Conservation (phyloP, 2,113 vertebrate genomes). For the Camelus dromedarius region DNA sequence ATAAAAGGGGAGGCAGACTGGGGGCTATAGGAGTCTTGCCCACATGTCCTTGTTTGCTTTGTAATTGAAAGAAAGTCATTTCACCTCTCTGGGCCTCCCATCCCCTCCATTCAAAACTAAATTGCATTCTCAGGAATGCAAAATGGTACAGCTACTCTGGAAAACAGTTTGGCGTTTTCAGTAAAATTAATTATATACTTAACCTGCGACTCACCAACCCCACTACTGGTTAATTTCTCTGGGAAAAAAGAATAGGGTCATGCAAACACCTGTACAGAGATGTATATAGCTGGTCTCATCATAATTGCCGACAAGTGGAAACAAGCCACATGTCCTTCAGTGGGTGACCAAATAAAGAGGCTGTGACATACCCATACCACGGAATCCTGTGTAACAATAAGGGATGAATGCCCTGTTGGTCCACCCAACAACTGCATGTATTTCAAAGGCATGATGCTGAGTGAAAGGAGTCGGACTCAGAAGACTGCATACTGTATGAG, state of each 20-base stretch:
- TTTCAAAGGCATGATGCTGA: background rate
- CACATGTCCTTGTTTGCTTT: background rate
- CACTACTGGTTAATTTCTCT: background rate
- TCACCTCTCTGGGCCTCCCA: background rate
- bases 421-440: background rate
- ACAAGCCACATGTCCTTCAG: background rate
- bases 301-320: background rate
- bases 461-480: background rate
- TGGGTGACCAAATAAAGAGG: background rate
- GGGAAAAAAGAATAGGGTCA: background rate
- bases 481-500: background rate
- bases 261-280: background rate
- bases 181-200: background rate
- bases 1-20: background rate
- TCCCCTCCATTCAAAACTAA: background rate
- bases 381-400: background rate
- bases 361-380: background rate
- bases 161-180: background rate
- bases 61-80: background rate
- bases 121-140: background rate
- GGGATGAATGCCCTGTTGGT: background rate
- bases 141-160: background rate
- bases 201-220: background rate
- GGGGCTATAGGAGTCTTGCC: background rate
- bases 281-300: background rate